Conservation (phyloP, 2,113 vertebrate genomes). For the Panthera uncia region DNA sequence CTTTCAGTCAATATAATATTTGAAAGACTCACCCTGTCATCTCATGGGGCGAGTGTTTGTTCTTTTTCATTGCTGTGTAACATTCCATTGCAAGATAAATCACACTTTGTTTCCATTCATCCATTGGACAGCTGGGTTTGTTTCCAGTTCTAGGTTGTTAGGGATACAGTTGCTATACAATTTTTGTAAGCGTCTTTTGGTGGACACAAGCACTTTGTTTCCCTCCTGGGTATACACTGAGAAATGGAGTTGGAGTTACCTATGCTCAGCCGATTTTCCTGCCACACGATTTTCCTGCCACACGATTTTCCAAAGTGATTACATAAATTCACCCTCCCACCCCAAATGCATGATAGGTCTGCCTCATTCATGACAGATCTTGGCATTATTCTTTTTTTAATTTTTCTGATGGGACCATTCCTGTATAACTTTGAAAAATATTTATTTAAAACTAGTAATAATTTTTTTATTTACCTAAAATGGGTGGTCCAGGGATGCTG, state of each 20-base stretch:
- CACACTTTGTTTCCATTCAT: neutral
- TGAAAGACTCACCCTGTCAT: neutral
- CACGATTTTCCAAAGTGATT: neutral
- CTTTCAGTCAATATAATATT: neutral
- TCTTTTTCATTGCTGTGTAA: neutral
- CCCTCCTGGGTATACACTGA: neutral
- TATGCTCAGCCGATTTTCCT: neutral
- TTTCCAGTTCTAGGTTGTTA: neutral
- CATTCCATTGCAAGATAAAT: neutral
- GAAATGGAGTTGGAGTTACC: neutral
- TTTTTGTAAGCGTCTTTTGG: neutral
- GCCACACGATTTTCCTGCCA: neutral
- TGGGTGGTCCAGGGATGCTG: neutral
- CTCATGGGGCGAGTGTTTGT: neutral
- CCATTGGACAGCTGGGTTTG: neutral
- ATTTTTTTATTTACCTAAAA: constrained; percentile 48
- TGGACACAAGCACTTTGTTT: neutral
- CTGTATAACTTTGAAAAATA: neutral
- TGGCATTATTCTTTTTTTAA: neutral
- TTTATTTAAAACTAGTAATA: constrained; percentile 4
- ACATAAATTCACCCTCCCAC: neutral
- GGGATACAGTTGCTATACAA: neutral
- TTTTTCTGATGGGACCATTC: neutral
- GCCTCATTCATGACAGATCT: neutral
- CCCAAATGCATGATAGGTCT: neutral